Base-by-base conservation (phyloP, 1,140 invertebrate genomes). In the Brachionus plicatilis region DNA sequence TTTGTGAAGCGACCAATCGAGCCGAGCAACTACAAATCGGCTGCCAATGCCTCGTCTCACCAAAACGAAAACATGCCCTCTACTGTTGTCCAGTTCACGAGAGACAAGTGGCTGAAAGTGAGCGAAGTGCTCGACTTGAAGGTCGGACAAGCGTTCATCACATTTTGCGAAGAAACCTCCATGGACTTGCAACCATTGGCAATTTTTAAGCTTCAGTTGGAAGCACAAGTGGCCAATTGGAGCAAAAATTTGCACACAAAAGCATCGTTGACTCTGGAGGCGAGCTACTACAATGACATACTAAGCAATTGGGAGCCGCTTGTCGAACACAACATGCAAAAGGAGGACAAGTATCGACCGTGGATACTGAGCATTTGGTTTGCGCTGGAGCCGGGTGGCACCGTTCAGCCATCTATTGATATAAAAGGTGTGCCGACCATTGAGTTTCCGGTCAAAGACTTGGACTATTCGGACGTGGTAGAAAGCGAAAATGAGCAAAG, bases 241-340 rank as follows among this genome's bases (percentile, higher is more conserved):
- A 85, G 33, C 50, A 24, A 83, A 75, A 85, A 89, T 88, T 78
- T 89, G 27, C 87, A 88, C 27, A 70, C 88, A 43, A 79, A 91
- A 88, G 53, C 91, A 9, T 91, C 92, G 41, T 50, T 94, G 3
- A 92, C 92, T 45, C 85, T 94, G 1, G 92, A 94, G 87, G 92
- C 93, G 1, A 93, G 92, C 84, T 94, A 92, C 87, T 95, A 93
- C 86, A 94, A 95, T 88, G 92, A 93, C 84, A 91, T 92, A 80
- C 87, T 92, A 12, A 92, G 92, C 85, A 91, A 91, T 33, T 95
- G 94, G 94, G 94, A 95, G 87, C 94, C 94, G 1, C 86, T 95
- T 0, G 89, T 95, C n/a, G 94, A 95, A 86, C 93, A 94, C 1
- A 91, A 92, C 8, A 91, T 92, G 41, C 90, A 92, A 20, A 91